Conservation (phyloP, 2,888 invertebrate species). For the Lasius platythorax region DNA sequence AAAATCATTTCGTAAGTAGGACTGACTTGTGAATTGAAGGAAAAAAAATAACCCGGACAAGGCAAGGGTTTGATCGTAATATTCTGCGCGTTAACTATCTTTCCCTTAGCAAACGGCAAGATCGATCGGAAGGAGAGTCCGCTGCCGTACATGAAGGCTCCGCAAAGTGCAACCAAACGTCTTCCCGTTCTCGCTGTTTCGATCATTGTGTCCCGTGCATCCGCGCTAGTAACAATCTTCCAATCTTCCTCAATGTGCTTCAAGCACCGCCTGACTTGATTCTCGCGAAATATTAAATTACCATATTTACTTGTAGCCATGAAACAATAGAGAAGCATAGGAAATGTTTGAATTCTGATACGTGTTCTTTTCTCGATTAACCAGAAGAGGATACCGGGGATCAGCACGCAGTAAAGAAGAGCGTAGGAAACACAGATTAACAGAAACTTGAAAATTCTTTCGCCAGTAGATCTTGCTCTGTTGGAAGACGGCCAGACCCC, state of each 20-base stretch:
- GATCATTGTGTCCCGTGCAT: constrained; percentile 72
- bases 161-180: constrained; percentile 64
- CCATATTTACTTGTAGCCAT: constrained; percentile 76
- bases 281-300: constrained; percentile 65
- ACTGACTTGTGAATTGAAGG: constrained; percentile 63
- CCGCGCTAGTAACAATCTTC: constrained; percentile 43
- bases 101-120: constrained; percentile 60
- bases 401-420: constrained; percentile 18
- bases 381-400: constrained; percentile 21
- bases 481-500: constrained; percentile 15
- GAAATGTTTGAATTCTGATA: constrained; percentile 67
- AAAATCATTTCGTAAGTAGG: constrained; percentile 73
- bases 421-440: neutral
- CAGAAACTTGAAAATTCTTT: neutral
- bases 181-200: constrained; percentile 73
- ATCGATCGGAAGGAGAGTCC: constrained; percentile 62
- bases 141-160: constrained; percentile 68
- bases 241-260: constrained; percentile 75
- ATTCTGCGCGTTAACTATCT: constrained; percentile 57
- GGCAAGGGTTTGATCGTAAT: constrained; percentile 71
- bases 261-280: constrained; percentile 71
- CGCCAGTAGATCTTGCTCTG: neutral
- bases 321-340: constrained; percentile 74
- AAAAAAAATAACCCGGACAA: constrained; percentile 69
- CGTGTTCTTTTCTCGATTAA: constrained; percentile 40